Base-by-base conservation (phyloP, 2,888 invertebrate genomes). In the Lepidochrysops patricia region DNA sequence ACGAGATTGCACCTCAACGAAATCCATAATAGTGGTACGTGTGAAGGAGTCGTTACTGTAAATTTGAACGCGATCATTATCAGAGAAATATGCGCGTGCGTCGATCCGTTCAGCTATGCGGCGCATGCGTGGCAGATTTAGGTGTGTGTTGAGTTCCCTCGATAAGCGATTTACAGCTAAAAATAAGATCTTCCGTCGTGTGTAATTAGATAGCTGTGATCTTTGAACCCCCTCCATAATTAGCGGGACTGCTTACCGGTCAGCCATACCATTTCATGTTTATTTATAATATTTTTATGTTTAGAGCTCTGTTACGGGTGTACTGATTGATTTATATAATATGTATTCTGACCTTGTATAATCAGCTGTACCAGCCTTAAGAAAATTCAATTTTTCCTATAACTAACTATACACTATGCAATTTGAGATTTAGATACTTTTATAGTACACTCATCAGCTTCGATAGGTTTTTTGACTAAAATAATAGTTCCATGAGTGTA, bases 1-100 rank as follows among this genome's bases (percentile, higher is more conserved):
- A 43, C 29, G 50, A 59, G 34, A 50, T 52, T 25, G 35, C 58
- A 52, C 35, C 37, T 29, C 13, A 13, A 35, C 34, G 50, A 52
- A 59, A 59, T 52, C 58, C 34, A 52, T 63, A 61, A 63, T 66
- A 65, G 70, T 67, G 63, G 64, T 69, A 70, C 74, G 73, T 69
- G 68, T 68, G 69, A 69, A 68, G 61, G 59, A 59, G 69, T 68
- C 71, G 71, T 81, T 79, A 80, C 79, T 76, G 82, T 80, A 79
- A 73, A 80, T 74, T 73, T 72, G 69, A 69, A 66, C 70, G 70
- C 69, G 79, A 81, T 82, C 72, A 68, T 69, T 80, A 82, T 80
- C 81, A 72, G 63, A 63, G 67, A 69, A 71, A 67, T 69, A 69
- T 69, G 67, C 67, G 64, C 67, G 67, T 63, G 67, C 65, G 61